Evolutionary conservation across 1,140 invertebrate species (phyloP), one percentile per base, ranked within the genome.

Genomic region (Tyrophagus putrescentiae): DNA sequence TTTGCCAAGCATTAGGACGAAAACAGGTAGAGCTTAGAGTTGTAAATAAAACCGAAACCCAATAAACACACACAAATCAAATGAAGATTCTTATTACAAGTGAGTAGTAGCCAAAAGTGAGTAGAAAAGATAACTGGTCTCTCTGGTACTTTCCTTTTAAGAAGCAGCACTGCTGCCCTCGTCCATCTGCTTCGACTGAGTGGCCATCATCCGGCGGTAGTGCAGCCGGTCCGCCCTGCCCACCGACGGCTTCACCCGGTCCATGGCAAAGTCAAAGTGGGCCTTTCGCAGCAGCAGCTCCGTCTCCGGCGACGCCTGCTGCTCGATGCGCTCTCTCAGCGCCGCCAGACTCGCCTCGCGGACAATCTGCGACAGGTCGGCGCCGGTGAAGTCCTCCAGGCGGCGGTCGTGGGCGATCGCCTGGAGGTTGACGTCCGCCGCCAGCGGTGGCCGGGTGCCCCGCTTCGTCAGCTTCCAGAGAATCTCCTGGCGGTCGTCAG

Each of bases 381-480:
- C 93, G 56, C 93, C 93, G 1, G 87, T 90, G 65, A 83, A 93
- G 29, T 85, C 82, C 33, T 85, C 77, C 60, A 84, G 87, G 45
- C 79, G 69, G 3, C 68, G 70, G 41, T 84, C 82, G 39, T 68
- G 71, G 3, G 75, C 80, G 39, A 95, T 73, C 28, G 76, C 73
- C 60, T 82, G 73, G 27, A 96, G 72, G 68, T 85, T 74, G 0
- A 95, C 85, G 73, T 93, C 87, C 1, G 76, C 72, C 0, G 78
- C 77, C 50, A 95, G 70, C 66, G 74, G 74, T 4, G 88, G 89
- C 68, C 76, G 79, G 1, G 80, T 87, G 25, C 86, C 84, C 68
- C 83, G 80, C 79, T 94, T 96, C 1, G 93, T 97, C 13, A 92
- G 75, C 36, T 91, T 87, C 67, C 76, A 78, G 1, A 99, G 73